Percentiles rank a stretch among this genome's conserved stretches.
Evolutionary conservation across 1,140 invertebrate genomes (phyloP).

Genomic region (Heterodera carotae): DNA sequence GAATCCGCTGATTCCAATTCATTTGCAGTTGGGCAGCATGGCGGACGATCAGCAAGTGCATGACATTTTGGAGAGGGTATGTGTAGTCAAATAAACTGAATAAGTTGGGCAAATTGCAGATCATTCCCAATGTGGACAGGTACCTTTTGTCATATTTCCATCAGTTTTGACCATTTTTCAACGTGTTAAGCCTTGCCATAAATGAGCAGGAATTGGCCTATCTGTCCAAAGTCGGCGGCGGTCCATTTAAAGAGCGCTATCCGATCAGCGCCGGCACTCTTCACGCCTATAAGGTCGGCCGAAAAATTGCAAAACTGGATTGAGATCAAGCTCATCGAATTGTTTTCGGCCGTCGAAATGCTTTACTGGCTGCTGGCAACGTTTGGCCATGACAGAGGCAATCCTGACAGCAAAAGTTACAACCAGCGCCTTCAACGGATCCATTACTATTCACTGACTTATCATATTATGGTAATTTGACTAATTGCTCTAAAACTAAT

Average conservation of each 20-base stretch:
- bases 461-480: constrained; percentile 67
- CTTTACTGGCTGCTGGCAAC: constrained; percentile 67
- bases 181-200: constrained; percentile 58
- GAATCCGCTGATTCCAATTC: constrained; percentile 65
- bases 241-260: constrained; percentile 66
- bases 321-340: too few species aligned
- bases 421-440: constrained; percentile 67
- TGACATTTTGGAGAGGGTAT: constrained; percentile 65
- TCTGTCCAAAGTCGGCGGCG: constrained; percentile 64
- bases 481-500: too few species aligned
- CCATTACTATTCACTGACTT: constrained; percentile 69
- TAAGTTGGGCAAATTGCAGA: constrained; percentile 54
- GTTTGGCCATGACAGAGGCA: constrained; percentile 65
- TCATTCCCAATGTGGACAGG: constrained; percentile 65
- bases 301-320: neutral
- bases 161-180: neutral
- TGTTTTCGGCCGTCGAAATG: constrained; percentile 67
- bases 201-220: constrained; percentile 69
- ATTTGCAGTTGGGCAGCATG: constrained; percentile 69
- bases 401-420: constrained; percentile 58
- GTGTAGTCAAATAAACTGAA: constrained; percentile 5
- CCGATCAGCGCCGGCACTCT: constrained; percentile 53
- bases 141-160: neutral
- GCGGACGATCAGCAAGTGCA: constrained; percentile 65
- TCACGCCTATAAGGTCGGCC: constrained; percentile 55